Evolutionary conservation across 2,888 invertebrate genomes (phyloP).

Genomic region (Theodoxus fluviatilis): DNA sequence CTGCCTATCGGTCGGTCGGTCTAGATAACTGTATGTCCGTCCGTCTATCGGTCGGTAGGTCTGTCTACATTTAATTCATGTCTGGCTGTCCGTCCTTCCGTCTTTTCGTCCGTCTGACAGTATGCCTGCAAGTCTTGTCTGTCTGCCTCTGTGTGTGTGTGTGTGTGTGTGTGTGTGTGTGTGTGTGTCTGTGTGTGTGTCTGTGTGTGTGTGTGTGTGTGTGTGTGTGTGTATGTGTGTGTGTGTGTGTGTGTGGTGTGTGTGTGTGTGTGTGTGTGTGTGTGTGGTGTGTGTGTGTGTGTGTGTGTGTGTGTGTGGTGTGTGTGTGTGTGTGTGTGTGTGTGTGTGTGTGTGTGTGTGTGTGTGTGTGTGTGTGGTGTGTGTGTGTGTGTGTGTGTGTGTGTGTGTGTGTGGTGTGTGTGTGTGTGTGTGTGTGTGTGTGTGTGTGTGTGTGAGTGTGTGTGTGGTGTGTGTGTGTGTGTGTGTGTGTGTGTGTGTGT

Average conservation of each 20-base stretch:
- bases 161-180: slow-evolving; percentile 18
- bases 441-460: background rate
- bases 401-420: background rate
- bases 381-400: background rate
- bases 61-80: slow-evolving; percentile 11
- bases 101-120: slow-evolving; percentile 1
- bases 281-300: background rate
- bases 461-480: slow-evolving; percentile 4
- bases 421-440: slow-evolving; percentile 6
- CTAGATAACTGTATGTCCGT: background rate
- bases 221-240: background rate
- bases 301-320: background rate
- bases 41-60: background rate
- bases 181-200: background rate
- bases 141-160: slow-evolving; percentile 13
- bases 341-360: background rate
- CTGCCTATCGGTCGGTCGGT: background rate
- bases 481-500: no score
- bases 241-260: background rate
- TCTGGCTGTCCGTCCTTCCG: slow-evolving; percentile 4
- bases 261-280: background rate
- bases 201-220: background rate
- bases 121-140: slow-evolving; percentile 8
- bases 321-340: background rate
- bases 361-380: background rate